Evolutionary conservation across 2,888 invertebrate genomes (phyloP).

Genomic region (Euzophera pinguis): DNA sequence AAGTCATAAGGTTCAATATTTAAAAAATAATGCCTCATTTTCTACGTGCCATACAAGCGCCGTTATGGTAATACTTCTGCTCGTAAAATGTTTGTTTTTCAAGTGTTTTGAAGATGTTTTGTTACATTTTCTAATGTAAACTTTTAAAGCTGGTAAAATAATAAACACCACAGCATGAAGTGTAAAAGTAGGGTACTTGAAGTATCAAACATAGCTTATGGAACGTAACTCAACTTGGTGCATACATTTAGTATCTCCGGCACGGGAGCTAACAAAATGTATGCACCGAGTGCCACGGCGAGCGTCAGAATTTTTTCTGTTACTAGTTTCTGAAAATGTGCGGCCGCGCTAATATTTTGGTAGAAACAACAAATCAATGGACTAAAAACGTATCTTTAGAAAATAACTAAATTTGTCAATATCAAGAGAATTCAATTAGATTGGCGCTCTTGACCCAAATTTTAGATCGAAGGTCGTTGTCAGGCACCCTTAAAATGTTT

Average conservation of each 20-base stretch:
- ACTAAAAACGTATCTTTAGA: background rate
- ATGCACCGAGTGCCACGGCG: too few relatives aligned
- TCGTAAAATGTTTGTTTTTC: slow-evolving; percentile 6
- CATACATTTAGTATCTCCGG: too few relatives aligned
- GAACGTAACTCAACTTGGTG: too few relatives aligned
- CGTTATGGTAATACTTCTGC: slow-evolving; percentile 3
- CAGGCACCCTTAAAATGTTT: background rate
- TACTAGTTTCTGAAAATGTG: too few relatives aligned
- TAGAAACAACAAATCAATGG: background rate
- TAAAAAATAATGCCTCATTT: background rate
- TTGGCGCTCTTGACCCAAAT: background rate
- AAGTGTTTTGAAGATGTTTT: slow-evolving; percentile 5
- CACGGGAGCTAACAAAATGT: too few relatives aligned
- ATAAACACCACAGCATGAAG: background rate
- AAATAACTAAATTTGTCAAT: background rate
- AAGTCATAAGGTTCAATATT: background rate
- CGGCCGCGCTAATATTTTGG: background rate
- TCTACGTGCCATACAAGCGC: background rate
- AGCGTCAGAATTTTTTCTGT: too few relatives aligned
- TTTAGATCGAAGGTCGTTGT: background rate
- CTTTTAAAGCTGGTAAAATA: background rate
- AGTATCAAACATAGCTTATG: too few relatives aligned
- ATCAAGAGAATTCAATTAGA: background rate
- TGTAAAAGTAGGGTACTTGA: background rate
- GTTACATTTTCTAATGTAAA: background rate